These are phyloP conservation scores for Heliangelus exortis DNA, from an alignment of 2,797 vertebrate genomes.

Conservation along the genomic window DNA sequence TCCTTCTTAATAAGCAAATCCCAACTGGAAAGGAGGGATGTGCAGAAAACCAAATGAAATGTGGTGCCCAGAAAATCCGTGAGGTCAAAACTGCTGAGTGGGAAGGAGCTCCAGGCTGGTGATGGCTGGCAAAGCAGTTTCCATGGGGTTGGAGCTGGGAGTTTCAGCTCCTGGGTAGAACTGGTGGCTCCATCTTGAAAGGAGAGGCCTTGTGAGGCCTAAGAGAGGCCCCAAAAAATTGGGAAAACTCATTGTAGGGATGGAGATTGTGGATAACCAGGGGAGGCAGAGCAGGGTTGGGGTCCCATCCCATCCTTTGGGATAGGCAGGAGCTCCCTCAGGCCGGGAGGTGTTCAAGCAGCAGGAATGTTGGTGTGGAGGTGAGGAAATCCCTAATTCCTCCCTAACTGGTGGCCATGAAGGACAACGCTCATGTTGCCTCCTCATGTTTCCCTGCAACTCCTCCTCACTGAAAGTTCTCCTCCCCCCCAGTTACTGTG, in stretches of 20 bases:
- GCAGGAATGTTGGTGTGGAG: background rate
- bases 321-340: background rate
- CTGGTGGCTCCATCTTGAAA: rapidly evolving
- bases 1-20: background rate
- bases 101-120: background rate
- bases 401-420: background rate
- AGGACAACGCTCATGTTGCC: rapidly evolving
- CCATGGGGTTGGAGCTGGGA: background rate
- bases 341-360: background rate
- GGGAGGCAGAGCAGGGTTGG: background rate
- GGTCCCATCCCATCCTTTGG: background rate
- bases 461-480: background rate
- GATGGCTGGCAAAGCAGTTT: background rate
- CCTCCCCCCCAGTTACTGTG: background rate
- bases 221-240: background rate
- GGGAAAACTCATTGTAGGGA: background rate
- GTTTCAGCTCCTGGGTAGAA: background rate
- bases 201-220: background rate
- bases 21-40: too few relatives aligned
- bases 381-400: rapidly evolving
- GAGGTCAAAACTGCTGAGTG: background rate
- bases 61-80: background rate
- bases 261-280: background rate
- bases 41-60: background rate
- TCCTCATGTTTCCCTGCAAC: background rate